These are phyloP conservation scores for Cheilosia urbana DNA, from an alignment of 2,888 invertebrate species.

Conservation along the genomic window DNA sequence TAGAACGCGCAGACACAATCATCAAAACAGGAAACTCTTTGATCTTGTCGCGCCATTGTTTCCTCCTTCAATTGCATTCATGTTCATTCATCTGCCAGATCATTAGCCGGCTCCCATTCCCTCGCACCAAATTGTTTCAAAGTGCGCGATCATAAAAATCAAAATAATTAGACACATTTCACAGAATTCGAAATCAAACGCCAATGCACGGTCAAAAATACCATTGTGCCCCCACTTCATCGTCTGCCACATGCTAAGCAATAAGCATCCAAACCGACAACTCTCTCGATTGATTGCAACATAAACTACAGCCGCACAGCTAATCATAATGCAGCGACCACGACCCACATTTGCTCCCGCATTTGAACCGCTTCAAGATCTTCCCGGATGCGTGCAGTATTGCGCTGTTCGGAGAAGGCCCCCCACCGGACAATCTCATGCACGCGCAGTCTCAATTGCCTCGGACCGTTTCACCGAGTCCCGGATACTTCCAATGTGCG, in stretches of 20 bases:
- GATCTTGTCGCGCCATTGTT: conserved; percentile 28
- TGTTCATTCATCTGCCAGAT: conserved; percentile 21
- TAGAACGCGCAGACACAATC: background rate
- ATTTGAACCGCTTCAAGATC: conserved; percentile 40
- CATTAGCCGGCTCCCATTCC: conserved; percentile 17
- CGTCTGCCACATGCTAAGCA: conserved; percentile 9
- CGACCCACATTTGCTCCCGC: conserved; percentile 60
- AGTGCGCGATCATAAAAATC: conserved; percentile 31
- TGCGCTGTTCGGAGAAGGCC: conserved; percentile 4
- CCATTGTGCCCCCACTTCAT: conserved; percentile 14
- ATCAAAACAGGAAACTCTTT: conserved; percentile 31
- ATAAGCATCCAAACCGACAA: conserved; percentile 30
- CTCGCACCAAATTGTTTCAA: conserved; percentile 4
- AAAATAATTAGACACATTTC: conserved; percentile 59
- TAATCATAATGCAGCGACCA: conserved; percentile 63
- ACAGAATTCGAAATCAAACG: conserved; percentile 54
- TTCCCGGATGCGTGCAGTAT: conserved; percentile 44
- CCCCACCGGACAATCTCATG: conserved; percentile 7
- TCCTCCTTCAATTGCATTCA: conserved; percentile 19
- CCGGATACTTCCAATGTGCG: conserved; percentile 56
- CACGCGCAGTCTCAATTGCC: conserved; percentile 49
- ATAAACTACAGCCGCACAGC: conserved; percentile 34
- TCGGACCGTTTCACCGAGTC: conserved; percentile 56
- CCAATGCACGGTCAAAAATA: conserved; percentile 12
- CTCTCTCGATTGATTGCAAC: conserved; percentile 58